Conservation (phyloP, 2,888 invertebrate species). For the Dyspetes luteomarginatus region DNA sequence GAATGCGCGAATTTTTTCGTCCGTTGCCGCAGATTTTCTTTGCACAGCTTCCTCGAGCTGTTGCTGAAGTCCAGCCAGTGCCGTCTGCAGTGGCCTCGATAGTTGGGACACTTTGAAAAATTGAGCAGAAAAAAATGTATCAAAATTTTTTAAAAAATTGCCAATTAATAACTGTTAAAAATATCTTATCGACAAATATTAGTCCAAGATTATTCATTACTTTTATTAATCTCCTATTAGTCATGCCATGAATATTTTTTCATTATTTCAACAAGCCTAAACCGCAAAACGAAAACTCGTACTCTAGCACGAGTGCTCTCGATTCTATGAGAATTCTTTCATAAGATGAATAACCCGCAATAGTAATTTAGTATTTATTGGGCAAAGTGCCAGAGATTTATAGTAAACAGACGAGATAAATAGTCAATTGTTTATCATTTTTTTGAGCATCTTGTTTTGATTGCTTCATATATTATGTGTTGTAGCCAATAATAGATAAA, state of each 20-base stretch:
- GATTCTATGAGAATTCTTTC: conserved; percentile 39
- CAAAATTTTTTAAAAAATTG: no score
- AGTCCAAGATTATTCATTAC: not conserved
- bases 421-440: not conserved
- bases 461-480: conserved; percentile 4
- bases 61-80: conserved; percentile 87
- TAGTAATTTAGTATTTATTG: conserved; percentile 13
- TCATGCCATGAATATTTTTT: no score
- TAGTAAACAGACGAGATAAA: conserved; percentile 33
- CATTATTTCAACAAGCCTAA: not conserved
- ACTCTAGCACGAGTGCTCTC: not conserved
- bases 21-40: conserved; percentile 88
- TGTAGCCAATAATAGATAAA: not conserved
- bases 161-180: no score
- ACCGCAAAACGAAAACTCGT: not conserved
- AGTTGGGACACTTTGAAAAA: conserved; percentile 81
- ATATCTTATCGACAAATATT: no score
- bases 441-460: not conserved
- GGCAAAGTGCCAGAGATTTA: not conserved
- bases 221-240: no score
- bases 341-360: conserved; percentile 11
- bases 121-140: no score
- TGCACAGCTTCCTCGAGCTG: conserved; percentile 89
- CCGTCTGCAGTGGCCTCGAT: conserved; percentile 85
- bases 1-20: conserved; percentile 90